phyloP scores from a whole-genome alignment of 2,113 vertebrate genomes.

The Alosa alosa region DNA sequence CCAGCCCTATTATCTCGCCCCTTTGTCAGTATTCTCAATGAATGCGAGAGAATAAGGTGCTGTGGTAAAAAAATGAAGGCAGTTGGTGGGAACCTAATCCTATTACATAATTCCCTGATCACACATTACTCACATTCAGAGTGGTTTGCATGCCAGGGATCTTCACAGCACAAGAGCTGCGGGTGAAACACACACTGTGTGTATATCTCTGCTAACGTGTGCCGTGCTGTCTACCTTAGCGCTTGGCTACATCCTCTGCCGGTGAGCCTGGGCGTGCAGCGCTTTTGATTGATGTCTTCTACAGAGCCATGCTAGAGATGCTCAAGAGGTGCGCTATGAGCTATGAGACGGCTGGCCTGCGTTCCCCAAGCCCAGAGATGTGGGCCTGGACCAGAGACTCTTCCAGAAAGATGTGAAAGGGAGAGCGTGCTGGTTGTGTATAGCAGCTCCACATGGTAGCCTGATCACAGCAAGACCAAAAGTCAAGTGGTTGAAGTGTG shows the following conservation, averaged over 20 bases:
- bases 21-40: neutral
- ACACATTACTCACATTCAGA: neutral
- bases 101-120: slow-evolving; percentile 43
- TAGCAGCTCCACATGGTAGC: neutral
- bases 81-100: slow-evolving; percentile 38
- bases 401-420: too few relatives aligned
- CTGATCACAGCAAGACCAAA: too few relatives aligned
- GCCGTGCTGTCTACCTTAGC: neutral
- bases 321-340: slow-evolving; percentile 17
- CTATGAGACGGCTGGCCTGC: slow-evolving; percentile 33
- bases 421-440: neutral
- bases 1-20: neutral
- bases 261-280: neutral
- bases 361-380: slow-evolving; percentile 9
- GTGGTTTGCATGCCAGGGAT: neutral
- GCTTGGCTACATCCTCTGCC: neutral
- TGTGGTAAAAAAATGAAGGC: neutral
- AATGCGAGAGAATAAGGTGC: slow-evolving; percentile 23
- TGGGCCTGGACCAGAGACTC: too few relatives aligned
- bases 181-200: neutral
- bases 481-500: neutral
- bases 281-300: slow-evolving; percentile 45
- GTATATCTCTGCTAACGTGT: neutral
- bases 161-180: neutral
- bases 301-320: slow-evolving; percentile 13